These are phyloP conservation scores for Pygocentrus nattereri DNA, from an alignment of 2,797 vertebrate species.

Conservation along the genomic window DNA sequence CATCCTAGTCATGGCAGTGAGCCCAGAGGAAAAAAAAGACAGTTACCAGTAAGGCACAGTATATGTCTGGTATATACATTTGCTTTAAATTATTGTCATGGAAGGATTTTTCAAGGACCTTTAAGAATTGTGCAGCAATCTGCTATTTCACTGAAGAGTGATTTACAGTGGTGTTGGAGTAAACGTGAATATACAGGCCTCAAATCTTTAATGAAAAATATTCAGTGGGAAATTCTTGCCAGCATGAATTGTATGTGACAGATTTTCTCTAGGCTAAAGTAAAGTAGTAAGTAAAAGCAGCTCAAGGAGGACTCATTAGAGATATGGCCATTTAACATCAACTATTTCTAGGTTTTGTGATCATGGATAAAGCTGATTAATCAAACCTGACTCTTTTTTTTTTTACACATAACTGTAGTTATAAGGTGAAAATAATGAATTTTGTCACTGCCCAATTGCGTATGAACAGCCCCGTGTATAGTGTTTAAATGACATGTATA, in stretches of 20 bases:
- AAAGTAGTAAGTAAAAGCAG: background rate
- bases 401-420: too few species aligned
- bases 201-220: constrained; percentile 19
- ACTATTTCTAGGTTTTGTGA: too few species aligned
- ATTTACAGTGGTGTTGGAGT: constrained; percentile 23
- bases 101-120: constrained; percentile 23
- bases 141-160: constrained; percentile 13
- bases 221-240: background rate
- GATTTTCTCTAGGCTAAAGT: too few species aligned
- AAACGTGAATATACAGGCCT: background rate
- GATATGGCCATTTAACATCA: background rate
- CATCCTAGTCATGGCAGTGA: constrained; percentile 42
- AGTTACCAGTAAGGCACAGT: constrained; percentile 34
- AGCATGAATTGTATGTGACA: constrained; percentile 15
- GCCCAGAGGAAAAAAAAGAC: constrained; percentile 40
- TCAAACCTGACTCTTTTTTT: too few species aligned
- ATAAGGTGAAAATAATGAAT: too few species aligned
- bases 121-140: constrained; percentile 22
- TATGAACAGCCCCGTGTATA: background rate
- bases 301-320: background rate
- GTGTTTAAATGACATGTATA: background rate
- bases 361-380: too few species aligned
- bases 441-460: too few species aligned
- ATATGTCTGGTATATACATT: constrained; percentile 48
- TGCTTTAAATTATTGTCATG: constrained; percentile 46